Base-by-base conservation (phyloP, 2,888 invertebrate genomes). In the Latheticus oryzae region DNA sequence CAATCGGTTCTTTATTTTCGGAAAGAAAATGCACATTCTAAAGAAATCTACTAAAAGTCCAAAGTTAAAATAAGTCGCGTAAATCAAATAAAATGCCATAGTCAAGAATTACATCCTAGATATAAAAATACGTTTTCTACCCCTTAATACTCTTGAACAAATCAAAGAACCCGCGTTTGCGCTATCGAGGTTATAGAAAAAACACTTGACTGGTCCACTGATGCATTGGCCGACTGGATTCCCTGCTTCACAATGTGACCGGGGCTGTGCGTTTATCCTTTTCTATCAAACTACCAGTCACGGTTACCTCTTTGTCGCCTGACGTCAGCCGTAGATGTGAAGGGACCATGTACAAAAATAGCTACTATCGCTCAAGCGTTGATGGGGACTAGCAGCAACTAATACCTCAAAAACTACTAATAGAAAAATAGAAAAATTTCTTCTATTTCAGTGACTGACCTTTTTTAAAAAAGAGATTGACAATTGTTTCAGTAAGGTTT, bases 291-390 rank as follows among this genome's bases (percentile, higher is more conserved):
- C 53, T 38, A 32, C 45, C 55, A 58, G 43, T 60, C 43, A 53
- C 61, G 57, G 63, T 50, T 24, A 21, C 57, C 51, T 69, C 68
- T 70, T 69, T 66, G 67, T 71, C 57, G 62, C 66, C 67, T 73
- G 72, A 74, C 73, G 73, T 74, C 73, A 73, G 70, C 71, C 65
- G 68, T 71, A 65, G 72, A 72, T 71, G 73, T 72, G 73, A 72
- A 73, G 73, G 73, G 72, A 72, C 73, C 68, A 47, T 56, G 73
- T 70, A 73, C 72, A 72, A 73, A 74, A 74, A 74, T 74, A 74
- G 72, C 74, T 72, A 66, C 71, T 73, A 73, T 74, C 72, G 73
- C 73, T 70, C 70, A 69, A 71, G 66, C 68, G 68, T 64, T 65
- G 60, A 53, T 66, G 68, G 67, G 71, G 68, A 62, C 71, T 52